Evolutionary conservation across 2,797 vertebrate genomes (phyloP), one percentile per base, ranked within the genome.

Genomic region (Coluber constrictor): DNA sequence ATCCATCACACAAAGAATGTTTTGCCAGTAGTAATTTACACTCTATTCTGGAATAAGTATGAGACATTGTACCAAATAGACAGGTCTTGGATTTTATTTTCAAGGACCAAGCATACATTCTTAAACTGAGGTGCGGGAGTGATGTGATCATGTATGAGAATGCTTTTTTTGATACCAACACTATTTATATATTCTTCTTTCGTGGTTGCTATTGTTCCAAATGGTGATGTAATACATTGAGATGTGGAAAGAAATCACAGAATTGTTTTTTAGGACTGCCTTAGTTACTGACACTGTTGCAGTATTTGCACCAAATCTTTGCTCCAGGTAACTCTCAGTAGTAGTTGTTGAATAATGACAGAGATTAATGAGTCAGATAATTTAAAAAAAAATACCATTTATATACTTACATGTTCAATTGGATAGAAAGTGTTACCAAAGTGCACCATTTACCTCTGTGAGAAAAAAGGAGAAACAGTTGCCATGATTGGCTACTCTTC

Each of bases 271-370:
- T 37, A 25, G 16, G 16, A 93, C 87, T 70, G 3, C 90, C 66
- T 93, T 20, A 29, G 27, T 86, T 87, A 83, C 91, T 1, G 37
- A 25, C 27, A 20, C 79, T 56, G 5, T 1, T 6, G 90, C 37
- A 9, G 0, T 94, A 15, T 32, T 57, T 87, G 4, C 87, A 87
- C 88, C 54, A 59, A 92, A 90, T 7, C 3, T 89, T 92, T 94
- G 95, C n/a, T 91, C 10, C 61, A 92, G 29, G 29, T 60, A 89
- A n/a, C 47, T 54, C 10, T 93, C 89, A 92, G 88, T 94, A 95
- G 15, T 61, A 95, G 15, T 61, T 93, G 79, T 27, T 74, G 92
- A 88, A 59, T 61, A 91, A 94, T 43, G 94, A 5, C 9, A 86
- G 25, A 66, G 0, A 25, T 61, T 89, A 0, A 56, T 92, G 18